These are phyloP conservation scores for Thomomys bottae DNA, from an alignment of 2,113 vertebrate species.

Conservation along the genomic window DNA sequence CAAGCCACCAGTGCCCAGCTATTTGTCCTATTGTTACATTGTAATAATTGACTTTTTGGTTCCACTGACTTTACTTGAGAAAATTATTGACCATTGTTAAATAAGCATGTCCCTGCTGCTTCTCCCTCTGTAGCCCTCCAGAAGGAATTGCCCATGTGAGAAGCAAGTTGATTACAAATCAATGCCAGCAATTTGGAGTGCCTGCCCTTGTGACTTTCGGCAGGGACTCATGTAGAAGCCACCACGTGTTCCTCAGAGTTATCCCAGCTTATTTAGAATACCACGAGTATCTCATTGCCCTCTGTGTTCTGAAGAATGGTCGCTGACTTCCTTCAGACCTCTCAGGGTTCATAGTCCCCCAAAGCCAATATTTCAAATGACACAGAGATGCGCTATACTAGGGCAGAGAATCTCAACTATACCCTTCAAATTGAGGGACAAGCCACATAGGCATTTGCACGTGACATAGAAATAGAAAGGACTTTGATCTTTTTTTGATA, in stretches of 20 bases:
- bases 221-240: background rate
- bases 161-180: slow-evolving; percentile 54
- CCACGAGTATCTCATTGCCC: background rate
- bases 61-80: slow-evolving; percentile 39
- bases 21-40: background rate
- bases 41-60: slow-evolving; percentile 42
- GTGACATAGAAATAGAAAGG: background rate
- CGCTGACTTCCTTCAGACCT: background rate
- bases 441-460: background rate
- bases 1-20: too few relatives aligned
- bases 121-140: background rate
- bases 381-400: background rate
- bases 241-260: background rate
- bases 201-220: background rate
- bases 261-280: background rate
- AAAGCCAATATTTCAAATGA: background rate
- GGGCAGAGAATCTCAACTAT: background rate
- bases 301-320: background rate
- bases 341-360: background rate
- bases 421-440: background rate
- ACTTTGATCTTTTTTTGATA: slow-evolving; percentile 21
- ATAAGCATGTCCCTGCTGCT: background rate
- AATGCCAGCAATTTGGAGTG: slow-evolving; percentile 45
- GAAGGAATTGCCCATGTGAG: slow-evolving; percentile 2
- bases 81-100: slow-evolving; percentile 51